Conservation (phyloP, 2,113 vertebrate species). For the Hirundichthys speculiger region DNA sequence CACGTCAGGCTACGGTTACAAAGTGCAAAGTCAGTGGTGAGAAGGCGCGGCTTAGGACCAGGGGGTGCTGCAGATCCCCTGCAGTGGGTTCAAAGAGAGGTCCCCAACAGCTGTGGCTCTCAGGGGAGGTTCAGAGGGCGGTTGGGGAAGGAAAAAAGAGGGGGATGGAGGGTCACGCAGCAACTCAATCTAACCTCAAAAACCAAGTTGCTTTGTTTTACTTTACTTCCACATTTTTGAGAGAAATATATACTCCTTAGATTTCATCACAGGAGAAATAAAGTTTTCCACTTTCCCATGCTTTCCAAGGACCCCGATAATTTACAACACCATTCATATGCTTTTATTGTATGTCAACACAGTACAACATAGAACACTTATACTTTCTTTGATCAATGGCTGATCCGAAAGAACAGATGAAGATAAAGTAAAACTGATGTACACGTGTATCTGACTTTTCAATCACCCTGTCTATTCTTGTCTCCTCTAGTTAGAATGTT, state of each 20-base stretch:
- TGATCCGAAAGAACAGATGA: constrained; percentile 63
- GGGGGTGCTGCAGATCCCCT: constrained; percentile 63
- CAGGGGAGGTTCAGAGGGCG: constrained; percentile 57
- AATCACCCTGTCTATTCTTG: constrained; percentile 79
- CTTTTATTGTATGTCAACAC: not conserved
- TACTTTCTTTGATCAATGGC: constrained; percentile 65
- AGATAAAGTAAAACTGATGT: constrained; percentile 69
- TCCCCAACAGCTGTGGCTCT: constrained; percentile 77
- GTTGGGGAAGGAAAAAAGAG: constrained; percentile 23
- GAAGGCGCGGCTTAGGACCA: constrained; percentile 38
- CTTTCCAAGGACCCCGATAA: not conserved
- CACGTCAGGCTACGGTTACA: constrained; percentile 76
- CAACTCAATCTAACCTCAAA: constrained; percentile 63
- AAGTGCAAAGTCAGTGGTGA: constrained; percentile 40
- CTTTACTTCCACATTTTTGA: constrained; percentile 50
- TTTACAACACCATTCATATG: constrained; percentile 12
- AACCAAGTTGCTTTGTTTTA: constrained; percentile 43
- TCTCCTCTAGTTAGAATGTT: constrained; percentile 72
- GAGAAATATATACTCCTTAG: constrained; percentile 26
- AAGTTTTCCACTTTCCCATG: not conserved
- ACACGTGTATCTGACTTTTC: constrained; percentile 80
- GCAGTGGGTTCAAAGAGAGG: constrained; percentile 79
- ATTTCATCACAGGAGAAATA: constrained; percentile 25
- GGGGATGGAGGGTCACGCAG: constrained; percentile 40
- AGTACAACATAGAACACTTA: not conserved